Evolutionary conservation across 2,113 vertebrate species (phyloP).

Genomic region (Amphiprion ocellaris): DNA sequence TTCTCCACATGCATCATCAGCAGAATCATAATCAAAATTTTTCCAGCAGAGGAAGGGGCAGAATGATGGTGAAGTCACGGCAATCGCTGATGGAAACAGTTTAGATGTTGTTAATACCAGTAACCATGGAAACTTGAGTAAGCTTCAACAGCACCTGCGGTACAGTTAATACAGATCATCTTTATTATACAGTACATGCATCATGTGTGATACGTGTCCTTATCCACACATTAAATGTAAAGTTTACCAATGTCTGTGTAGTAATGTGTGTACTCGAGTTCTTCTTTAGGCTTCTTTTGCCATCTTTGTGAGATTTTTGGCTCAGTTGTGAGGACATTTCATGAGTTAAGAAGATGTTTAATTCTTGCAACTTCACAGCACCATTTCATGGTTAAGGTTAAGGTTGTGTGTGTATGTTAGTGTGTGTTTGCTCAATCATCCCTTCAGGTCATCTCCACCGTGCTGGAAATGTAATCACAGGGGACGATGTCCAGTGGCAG

Average conservation of each 20-base stretch:
- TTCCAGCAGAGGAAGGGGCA: neutral
- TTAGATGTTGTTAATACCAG: slow-evolving; percentile 22
- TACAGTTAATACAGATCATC: neutral
- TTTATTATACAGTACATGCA: neutral
- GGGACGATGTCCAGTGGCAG: slow-evolving; percentile 25
- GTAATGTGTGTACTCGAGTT: neutral
- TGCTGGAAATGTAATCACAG: slow-evolving; percentile 44
- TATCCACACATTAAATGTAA: neutral
- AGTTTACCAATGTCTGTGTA: neutral
- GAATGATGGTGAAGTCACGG: neutral
- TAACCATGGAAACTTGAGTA: slow-evolving; percentile 34
- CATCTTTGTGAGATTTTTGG: neutral
- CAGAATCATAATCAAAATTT: slow-evolving; percentile 9
- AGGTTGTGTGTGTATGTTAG: neutral
- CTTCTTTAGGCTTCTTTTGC: no score
- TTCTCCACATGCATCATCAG: slow-evolving; percentile 31
- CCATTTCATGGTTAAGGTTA: no score
- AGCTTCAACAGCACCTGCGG: neutral
- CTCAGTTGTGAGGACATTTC: no score
- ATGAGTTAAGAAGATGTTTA: no score
- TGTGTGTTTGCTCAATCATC: slow-evolving; percentile 17
- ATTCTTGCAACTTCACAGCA: no score
- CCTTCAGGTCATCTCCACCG: slow-evolving; percentile 23
- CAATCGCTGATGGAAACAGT: neutral
- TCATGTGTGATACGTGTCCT: neutral